Evolutionary conservation across 2,113 vertebrate genomes (phyloP).

Genomic region (Xenopus laevis): DNA sequence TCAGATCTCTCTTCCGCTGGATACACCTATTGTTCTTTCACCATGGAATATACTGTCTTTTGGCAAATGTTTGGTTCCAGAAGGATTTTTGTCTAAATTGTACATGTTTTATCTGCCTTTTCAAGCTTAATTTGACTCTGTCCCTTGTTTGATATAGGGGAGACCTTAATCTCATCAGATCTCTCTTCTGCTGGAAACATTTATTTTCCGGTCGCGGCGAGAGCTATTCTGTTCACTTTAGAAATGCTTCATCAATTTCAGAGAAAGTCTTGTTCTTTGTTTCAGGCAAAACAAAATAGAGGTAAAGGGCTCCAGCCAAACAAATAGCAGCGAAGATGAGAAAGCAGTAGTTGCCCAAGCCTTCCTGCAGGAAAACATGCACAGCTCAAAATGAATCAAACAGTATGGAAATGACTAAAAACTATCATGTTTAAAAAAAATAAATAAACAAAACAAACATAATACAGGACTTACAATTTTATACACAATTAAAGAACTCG

Average conservation of each 20-base stretch:
- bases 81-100: neutral
- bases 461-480: too few relatives aligned
- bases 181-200: constrained; percentile 26
- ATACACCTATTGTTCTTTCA: too few relatives aligned
- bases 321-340: constrained; percentile 82
- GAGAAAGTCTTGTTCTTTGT: constrained; percentile 89
- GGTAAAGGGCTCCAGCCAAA: constrained; percentile 67
- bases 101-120: constrained; percentile 45
- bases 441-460: too few relatives aligned
- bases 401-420: too few relatives aligned
- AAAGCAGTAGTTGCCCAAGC: constrained; percentile 80
- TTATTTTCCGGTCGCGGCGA: constrained; percentile 50
- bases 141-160: constrained; percentile 34
- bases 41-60: too few relatives aligned
- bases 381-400: too few relatives aligned
- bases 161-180: constrained; percentile 45
- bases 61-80: too few relatives aligned
- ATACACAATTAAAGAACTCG: too few relatives aligned
- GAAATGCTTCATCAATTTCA: constrained; percentile 87
- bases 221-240: constrained; percentile 75
- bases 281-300: constrained; percentile 85
- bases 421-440: too few relatives aligned
- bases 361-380: constrained; percentile 60
- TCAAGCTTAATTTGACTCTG: constrained; percentile 45
- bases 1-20: too few relatives aligned